A percentile compares a stretch with the other conserved stretches of the same genome.
Conservation (phyloP, 2,888 invertebrate genomes). For the Tholera decimalis region DNA sequence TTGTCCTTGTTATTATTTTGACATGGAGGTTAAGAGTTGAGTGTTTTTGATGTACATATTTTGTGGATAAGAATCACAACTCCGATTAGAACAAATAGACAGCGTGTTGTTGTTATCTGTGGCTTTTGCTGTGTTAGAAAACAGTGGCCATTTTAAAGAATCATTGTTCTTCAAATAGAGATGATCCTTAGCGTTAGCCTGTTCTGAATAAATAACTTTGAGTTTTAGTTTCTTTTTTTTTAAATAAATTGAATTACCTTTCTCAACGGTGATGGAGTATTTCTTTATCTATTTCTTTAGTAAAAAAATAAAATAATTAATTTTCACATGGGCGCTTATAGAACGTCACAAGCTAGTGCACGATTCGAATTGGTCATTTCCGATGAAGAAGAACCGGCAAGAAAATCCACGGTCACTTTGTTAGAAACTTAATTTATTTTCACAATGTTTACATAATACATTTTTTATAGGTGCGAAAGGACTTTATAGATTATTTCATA, state of each 20-base stretch:
- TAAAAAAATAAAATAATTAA: too few relatives aligned
- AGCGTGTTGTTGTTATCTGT: not conserved
- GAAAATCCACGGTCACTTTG: too few relatives aligned
- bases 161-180: too few relatives aligned
- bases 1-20: conserved; percentile 15
- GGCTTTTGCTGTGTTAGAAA: not conserved
- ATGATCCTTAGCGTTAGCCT: too few relatives aligned
- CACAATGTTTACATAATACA: too few relatives aligned
- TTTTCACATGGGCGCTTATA: too few relatives aligned
- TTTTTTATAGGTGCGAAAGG: too few relatives aligned
- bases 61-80: not conserved
- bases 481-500: too few relatives aligned
- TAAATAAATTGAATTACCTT: not conserved
- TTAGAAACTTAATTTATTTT: too few relatives aligned
- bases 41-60: not conserved
- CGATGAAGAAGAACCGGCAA: too few relatives aligned
- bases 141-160: not conserved
- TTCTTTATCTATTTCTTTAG: not conserved
- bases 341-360: too few relatives aligned
- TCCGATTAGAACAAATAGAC: not conserved
- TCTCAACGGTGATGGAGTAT: not conserved
- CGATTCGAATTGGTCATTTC: too few relatives aligned
- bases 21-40: not conserved
- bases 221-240: not conserved
- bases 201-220: not conserved